phyloP scores from a whole-genome alignment of 2,888 invertebrate species.

The Melitaea athalia region DNA sequence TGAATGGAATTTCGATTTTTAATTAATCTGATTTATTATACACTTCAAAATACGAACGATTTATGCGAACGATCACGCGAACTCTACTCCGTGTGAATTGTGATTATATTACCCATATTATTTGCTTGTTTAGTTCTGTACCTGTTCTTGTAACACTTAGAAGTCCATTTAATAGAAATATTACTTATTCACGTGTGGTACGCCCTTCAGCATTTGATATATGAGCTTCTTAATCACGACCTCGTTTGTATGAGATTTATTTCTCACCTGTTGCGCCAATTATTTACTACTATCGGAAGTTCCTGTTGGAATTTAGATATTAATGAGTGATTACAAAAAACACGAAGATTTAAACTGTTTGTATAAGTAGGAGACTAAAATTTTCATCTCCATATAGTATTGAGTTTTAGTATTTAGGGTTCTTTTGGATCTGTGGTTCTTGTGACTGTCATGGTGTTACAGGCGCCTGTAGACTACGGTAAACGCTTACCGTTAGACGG shows the following conservation, averaged over 20 bases:
- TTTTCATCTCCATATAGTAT: not conserved
- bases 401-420: too few relatives aligned
- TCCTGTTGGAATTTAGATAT: constrained; percentile 48
- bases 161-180: constrained; percentile 31
- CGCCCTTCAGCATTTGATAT: constrained; percentile 65
- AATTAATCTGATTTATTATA: constrained; percentile 34
- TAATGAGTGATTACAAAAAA: constrained; percentile 46
- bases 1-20: constrained; percentile 12
- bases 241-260: constrained; percentile 74
- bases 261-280: constrained; percentile 76
- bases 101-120: constrained; percentile 24
- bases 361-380: constrained; percentile 34
- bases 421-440: too few relatives aligned
- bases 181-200: constrained; percentile 61
- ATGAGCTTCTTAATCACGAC: constrained; percentile 72
- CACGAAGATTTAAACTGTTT: constrained; percentile 37
- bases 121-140: constrained; percentile 21
- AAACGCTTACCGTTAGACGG: too few relatives aligned
- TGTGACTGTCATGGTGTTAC: too few relatives aligned
- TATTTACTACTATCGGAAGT: constrained; percentile 72
- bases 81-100: constrained; percentile 27
- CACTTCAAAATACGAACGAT: constrained; percentile 31
- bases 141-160: constrained; percentile 22
- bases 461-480: too few relatives aligned
- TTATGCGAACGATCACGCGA: constrained; percentile 33